Percentiles rank a stretch among this genome's conserved stretches.
phyloP scores from a whole-genome alignment of 2,888 invertebrate genomes.

The Bursaphelenchus okinawaensis region DNA sequence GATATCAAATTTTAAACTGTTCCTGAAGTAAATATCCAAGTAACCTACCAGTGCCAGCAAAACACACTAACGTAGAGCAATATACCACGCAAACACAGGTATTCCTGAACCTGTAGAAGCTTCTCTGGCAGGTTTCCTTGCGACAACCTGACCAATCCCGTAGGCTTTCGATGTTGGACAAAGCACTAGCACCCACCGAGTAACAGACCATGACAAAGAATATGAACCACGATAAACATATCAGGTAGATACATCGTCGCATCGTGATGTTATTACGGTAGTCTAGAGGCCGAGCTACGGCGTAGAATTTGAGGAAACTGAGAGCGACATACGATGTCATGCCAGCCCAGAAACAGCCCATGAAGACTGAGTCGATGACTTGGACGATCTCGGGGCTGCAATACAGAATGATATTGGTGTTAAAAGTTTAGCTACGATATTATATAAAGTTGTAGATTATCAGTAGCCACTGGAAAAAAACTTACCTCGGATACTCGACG shows the following conservation, averaged over 20 bases:
- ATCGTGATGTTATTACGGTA: constrained; percentile 51
- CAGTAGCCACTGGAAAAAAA: neutral
- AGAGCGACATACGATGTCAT: constrained; percentile 47
- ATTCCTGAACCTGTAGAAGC: constrained; percentile 41
- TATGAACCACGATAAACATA: constrained; percentile 44
- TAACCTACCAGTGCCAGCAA: constrained; percentile 38
- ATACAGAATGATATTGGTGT: neutral
- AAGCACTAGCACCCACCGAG: constrained; percentile 38
- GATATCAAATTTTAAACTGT: constrained; percentile 8
- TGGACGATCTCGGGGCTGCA: constrained; percentile 45
- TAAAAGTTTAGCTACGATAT: no score
- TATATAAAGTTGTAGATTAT: no score
- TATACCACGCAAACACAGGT: constrained; percentile 36
- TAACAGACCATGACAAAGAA: constrained; percentile 42
- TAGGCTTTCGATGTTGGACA: constrained; percentile 46
- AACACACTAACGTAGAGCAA: constrained; percentile 42
- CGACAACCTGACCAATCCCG: constrained; percentile 49
- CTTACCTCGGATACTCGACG: constrained; percentile 46
- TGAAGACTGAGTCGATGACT: constrained; percentile 47
- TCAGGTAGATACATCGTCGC: constrained; percentile 47
- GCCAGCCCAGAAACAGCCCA: constrained; percentile 46
- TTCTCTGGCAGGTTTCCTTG: constrained; percentile 46
- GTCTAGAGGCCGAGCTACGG: constrained; percentile 49
- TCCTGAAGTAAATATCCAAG: constrained; percentile 3
- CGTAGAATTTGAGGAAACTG: constrained; percentile 45